Conservation (phyloP, 2,113 vertebrate genomes). For the Scytalopus superciliaris region DNA sequence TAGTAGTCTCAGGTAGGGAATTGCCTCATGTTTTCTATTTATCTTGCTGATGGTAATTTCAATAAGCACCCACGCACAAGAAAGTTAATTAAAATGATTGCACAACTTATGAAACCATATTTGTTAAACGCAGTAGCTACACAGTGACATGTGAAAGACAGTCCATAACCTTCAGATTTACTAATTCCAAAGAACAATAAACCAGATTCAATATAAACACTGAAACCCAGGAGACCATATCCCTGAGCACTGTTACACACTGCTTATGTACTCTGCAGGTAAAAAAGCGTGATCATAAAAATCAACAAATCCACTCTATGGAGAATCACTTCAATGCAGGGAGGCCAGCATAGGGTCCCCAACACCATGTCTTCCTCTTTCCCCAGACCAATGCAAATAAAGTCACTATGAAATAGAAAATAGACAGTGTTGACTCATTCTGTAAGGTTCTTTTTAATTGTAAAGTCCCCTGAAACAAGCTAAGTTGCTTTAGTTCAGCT, state of each 20-base stretch:
- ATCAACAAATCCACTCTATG: neutral
- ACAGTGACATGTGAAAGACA: neutral
- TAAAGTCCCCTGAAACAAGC: neutral
- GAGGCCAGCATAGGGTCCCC: neutral
- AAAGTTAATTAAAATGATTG: neutral
- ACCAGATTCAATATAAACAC: neutral
- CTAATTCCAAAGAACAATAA: neutral
- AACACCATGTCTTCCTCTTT: neutral
- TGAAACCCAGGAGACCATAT: neutral
- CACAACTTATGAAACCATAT: neutral
- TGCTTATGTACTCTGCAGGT: neutral
- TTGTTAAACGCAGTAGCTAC: neutral
- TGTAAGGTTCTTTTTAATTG: neutral
- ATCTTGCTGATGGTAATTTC: neutral
- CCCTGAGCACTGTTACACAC: neutral
- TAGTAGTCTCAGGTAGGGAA: neutral
- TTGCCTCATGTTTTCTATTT: neutral
- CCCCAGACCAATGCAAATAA: neutral
- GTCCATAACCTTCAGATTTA: neutral
- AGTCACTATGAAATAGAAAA: neutral
- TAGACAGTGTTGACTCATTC: fast-evolving
- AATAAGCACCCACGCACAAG: neutral
- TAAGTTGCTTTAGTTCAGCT: neutral
- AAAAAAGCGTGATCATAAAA: neutral
- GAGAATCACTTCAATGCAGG: neutral